A percentile compares a stretch with the other conserved stretches of the same genome.
Evolutionary conservation across 2,888 invertebrate species (phyloP).

Genomic region (Apamea sordens): DNA sequence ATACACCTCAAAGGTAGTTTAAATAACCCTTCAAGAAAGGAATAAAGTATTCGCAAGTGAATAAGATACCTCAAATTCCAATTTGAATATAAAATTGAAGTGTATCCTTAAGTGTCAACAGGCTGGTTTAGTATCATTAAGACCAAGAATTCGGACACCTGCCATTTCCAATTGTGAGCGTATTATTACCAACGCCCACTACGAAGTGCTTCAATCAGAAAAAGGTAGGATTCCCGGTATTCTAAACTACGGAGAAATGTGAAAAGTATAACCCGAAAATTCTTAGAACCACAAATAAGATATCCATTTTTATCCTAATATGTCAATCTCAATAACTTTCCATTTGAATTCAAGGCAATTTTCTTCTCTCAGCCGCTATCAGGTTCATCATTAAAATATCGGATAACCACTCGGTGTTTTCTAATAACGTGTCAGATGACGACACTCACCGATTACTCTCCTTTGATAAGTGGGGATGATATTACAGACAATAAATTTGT

Average conservation of each 20-base stretch:
- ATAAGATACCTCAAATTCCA: background rate
- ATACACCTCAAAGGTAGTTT: background rate
- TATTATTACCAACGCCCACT: constrained; percentile 12
- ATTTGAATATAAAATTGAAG: constrained; percentile 8
- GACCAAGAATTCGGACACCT: constrained; percentile 17
- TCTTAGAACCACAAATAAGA: constrained; percentile 5
- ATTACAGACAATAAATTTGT: constrained; percentile 70
- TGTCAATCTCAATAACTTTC: constrained; percentile 35
- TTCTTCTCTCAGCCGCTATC: constrained; percentile 29
- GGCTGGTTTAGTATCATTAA: too few species aligned
- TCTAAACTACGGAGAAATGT: background rate
- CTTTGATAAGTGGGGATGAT: constrained; percentile 68
- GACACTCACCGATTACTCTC: constrained; percentile 62
- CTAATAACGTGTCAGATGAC: constrained; percentile 65
- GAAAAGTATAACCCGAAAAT: background rate
- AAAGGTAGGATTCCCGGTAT: background rate
- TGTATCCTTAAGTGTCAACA: background rate
- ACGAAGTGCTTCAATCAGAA: constrained; percentile 21
- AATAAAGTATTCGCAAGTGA: background rate
- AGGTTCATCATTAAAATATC: constrained; percentile 58
- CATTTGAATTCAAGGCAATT: constrained; percentile 40
- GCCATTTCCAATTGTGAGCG: constrained; percentile 4
- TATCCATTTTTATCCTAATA: constrained; percentile 15
- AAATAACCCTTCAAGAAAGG: background rate
- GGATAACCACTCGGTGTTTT: constrained; percentile 58